Conservation (phyloP, 2,888 invertebrate species). For the Campoplex nolae region DNA sequence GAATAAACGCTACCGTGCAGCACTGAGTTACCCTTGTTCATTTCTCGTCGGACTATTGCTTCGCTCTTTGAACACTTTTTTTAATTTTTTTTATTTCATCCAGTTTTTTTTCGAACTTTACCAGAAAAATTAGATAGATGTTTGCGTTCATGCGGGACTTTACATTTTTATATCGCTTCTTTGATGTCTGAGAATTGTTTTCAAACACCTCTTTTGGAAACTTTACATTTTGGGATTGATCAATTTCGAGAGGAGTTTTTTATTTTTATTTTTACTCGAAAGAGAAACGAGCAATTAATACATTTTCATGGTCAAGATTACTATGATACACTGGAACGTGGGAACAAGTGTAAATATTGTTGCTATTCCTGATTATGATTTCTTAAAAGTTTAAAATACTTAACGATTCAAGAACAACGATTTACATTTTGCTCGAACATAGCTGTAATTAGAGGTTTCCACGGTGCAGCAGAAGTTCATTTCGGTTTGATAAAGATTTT, state of each 20-base stretch:
- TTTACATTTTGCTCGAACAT: no score
- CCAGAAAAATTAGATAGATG: background rate
- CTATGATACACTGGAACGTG: background rate
- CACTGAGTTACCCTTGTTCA: constrained; percentile 2
- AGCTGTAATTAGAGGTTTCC: no score
- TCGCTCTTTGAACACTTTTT: constrained; percentile 13
- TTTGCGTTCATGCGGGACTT: background rate
- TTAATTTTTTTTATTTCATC: background rate
- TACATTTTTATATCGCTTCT: background rate
- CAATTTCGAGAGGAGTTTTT: background rate
- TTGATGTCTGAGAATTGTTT: background rate
- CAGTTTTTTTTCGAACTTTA: background rate
- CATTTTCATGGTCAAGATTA: background rate
- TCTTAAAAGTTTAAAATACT: no score
- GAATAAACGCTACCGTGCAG: constrained; percentile 33
- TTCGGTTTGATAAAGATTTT: no score
- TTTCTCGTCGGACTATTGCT: constrained; percentile 12
- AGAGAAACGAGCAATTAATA: background rate
- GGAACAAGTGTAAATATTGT: background rate
- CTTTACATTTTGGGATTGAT: background rate
- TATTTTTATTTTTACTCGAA: background rate
- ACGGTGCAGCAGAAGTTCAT: no score
- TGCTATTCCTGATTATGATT: background rate
- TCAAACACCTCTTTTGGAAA: background rate
- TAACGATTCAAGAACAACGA: no score